These are phyloP conservation scores for Actias luna DNA, from an alignment of 2,888 invertebrate genomes.

Conservation along the genomic window DNA sequence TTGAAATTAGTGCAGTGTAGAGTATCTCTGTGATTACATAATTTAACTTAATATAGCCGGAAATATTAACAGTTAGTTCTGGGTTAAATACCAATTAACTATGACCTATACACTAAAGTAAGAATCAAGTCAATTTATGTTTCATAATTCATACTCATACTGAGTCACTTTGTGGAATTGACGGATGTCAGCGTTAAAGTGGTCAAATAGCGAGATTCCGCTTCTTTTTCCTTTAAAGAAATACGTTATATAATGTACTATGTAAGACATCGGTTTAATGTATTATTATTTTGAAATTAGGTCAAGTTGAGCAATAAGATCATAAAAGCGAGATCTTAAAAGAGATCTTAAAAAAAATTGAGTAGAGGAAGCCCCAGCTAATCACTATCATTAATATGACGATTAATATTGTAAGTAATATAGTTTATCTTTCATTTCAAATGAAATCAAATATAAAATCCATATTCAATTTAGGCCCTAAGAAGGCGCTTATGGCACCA, in stretches of 20 bases:
- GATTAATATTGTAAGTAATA: too few species aligned
- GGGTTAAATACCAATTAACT: not conserved
- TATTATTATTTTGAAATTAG: not conserved
- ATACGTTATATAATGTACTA: not conserved
- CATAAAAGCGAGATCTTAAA: too few species aligned
- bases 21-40: not conserved
- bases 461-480: too few species aligned
- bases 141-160: not conserved
- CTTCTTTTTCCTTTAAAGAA: not conserved
- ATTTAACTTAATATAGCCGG: not conserved
- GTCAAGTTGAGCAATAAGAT: too few species aligned
- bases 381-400: too few species aligned
- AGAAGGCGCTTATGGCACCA: too few species aligned
- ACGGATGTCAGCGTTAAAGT: not conserved
- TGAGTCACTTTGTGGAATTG: slow-evolving; percentile 6
- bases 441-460: too few species aligned
- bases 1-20: not conserved
- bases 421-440: too few species aligned
- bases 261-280: not conserved
- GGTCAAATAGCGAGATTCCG: slow-evolving; percentile 1
- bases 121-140: not conserved
- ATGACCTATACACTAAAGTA: not conserved
- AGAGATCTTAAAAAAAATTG: too few species aligned
- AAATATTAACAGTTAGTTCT: not conserved
- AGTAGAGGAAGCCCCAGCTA: too few species aligned